Percentiles rank a stretch among this genome's conserved stretches.
These are phyloP conservation scores for Melanogrammus aeglefinus DNA, from an alignment of 2,797 vertebrate species.

Conservation along the genomic window DNA sequence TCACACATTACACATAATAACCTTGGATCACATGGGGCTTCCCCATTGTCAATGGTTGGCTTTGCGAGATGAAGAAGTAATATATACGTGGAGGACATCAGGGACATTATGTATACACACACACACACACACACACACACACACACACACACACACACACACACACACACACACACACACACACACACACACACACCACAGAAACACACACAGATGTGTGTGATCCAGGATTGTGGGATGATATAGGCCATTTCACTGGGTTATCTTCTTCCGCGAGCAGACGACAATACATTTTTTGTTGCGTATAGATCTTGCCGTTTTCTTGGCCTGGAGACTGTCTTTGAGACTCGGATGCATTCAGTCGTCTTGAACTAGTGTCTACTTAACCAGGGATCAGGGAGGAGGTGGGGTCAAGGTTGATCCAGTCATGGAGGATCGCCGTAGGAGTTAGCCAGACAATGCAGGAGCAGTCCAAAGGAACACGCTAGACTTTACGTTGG, in stretches of 20 bases:
- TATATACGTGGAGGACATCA: neutral
- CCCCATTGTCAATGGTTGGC: neutral
- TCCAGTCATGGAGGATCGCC: too few relatives aligned
- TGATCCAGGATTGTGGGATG: neutral
- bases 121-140: too few relatives aligned
- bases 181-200: too few relatives aligned
- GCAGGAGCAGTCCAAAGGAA: too few relatives aligned
- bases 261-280: neutral
- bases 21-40: neutral
- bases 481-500: too few relatives aligned
- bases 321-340: neutral
- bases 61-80: neutral
- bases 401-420: too few relatives aligned
- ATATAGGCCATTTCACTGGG: neutral
- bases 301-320: too few relatives aligned
- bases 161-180: too few relatives aligned
- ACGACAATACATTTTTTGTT: neutral
- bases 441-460: too few relatives aligned
- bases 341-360: neutral
- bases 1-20: slow-evolving; percentile 29
- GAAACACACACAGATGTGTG: neutral
- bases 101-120: too few relatives aligned
- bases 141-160: too few relatives aligned
- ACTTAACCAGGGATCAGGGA: neutral
- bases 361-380: neutral